Evolutionary conservation across 64 coral and sea anemone genomes (phyloP).

Genomic region (Montipora cactus): DNA sequence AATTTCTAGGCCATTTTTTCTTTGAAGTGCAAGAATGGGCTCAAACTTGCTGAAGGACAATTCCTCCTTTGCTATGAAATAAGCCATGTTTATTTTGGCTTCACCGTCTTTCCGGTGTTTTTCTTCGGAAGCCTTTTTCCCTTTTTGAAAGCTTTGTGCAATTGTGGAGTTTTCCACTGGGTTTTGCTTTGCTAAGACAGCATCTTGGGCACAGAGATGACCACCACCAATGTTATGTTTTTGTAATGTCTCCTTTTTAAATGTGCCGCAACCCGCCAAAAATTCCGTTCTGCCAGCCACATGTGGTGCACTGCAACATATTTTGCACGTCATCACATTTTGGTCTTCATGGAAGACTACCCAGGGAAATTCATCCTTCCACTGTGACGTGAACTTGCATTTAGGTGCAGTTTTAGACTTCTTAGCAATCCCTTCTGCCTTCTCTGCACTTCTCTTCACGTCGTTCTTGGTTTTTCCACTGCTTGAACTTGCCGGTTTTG

Average conservation of each 20-base stretch:
- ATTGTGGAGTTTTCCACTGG: constrained; percentile 29
- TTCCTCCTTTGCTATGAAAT: constrained; percentile 5
- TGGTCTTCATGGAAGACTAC: constrained; percentile 48
- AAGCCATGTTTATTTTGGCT: not conserved
- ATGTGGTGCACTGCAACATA: not conserved
- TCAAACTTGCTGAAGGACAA: not conserved
- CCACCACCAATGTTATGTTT: constrained; percentile 30
- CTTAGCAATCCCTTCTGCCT: constrained; percentile 21
- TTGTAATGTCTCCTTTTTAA: constrained; percentile 23
- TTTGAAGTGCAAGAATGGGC: constrained; percentile 1
- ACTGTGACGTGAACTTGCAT: constrained; percentile 30
- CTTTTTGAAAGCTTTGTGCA: not conserved
- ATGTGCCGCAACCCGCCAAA: not conserved
- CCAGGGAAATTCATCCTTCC: constrained; percentile 65
- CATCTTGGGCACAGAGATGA: constrained; percentile 34
- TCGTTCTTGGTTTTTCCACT: not conserved
- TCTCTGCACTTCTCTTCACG: constrained; percentile 38
- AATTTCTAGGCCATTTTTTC: constrained; percentile 9
- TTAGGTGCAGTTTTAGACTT: constrained; percentile 28
- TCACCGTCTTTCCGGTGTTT: not conserved
- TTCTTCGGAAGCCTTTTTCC: not conserved
- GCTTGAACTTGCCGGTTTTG: constrained; percentile 26
- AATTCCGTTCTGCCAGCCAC: constrained; percentile 24
- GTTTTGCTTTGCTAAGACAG: constrained; percentile 29
- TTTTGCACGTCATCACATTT: constrained; percentile 22